Percentiles rank a stretch among this genome's conserved stretches.
Evolutionary conservation across 2,888 invertebrate genomes (phyloP).

Genomic region (Napeogenes sylphis): DNA sequence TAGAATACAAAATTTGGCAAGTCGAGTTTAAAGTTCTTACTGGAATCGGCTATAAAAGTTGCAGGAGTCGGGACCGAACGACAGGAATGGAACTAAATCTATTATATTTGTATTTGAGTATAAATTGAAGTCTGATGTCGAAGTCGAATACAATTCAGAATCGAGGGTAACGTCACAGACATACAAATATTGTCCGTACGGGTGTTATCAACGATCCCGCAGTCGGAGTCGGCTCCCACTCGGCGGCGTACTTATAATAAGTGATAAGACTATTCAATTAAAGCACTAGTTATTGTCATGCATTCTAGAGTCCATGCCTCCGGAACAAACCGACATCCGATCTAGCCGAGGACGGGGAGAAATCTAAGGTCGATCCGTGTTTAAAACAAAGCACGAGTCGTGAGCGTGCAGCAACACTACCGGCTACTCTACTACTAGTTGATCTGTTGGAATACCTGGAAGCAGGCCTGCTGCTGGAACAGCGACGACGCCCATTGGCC

Average conservation of each 20-base stretch:
- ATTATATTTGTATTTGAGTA: conserved; percentile 8
- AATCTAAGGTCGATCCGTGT: conserved; percentile 2
- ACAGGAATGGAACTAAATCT: conserved; percentile 31
- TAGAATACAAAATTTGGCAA: conserved; percentile 62
- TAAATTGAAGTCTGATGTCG: background rate
- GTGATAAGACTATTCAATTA: conserved; percentile 37
- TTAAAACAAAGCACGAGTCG: background rate
- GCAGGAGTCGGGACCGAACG: conserved; percentile 19
- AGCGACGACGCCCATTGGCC: conserved; percentile 64
- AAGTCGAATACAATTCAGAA: conserved; percentile 21
- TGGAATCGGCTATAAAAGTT: conserved; percentile 38
- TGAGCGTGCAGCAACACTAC: conserved; percentile 44
- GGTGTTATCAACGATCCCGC: conserved; percentile 8
- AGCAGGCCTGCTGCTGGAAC: conserved; percentile 73
- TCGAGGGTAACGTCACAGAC: conserved; percentile 32
- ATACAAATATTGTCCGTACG: conserved; percentile 37
- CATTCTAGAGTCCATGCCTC: conserved; percentile 49
- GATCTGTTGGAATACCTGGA: conserved; percentile 78
- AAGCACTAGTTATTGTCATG: conserved; percentile 76
- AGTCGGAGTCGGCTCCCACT: too few relatives aligned
- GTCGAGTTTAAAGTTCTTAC: conserved; percentile 45
- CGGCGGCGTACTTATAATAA: too few relatives aligned
- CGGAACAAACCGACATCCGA: conserved; percentile 44
- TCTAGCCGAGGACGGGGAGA: conserved; percentile 36
- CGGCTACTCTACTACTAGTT: conserved; percentile 56